Evolutionary conservation across 30 jellyfish, hydroid and myxozoan species (phyloP).

Genomic region (Hydractinia symbiolongicarpus): DNA sequence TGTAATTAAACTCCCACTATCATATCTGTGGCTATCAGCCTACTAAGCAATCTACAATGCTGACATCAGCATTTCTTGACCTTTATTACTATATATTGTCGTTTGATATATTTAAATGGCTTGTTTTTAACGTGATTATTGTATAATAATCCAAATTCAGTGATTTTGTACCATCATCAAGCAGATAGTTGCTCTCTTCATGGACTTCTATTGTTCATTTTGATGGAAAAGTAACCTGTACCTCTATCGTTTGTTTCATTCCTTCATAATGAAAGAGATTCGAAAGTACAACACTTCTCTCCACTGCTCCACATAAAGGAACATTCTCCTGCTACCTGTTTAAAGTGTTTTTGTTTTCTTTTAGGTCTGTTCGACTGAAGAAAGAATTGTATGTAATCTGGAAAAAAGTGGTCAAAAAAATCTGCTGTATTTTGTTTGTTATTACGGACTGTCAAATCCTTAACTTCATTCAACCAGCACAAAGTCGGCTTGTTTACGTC

Average conservation of each 20-base stretch:
- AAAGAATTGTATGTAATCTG: not conserved
- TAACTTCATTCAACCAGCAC: too few relatives aligned
- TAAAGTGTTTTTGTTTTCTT: not conserved
- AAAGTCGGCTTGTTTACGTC: too few relatives aligned
- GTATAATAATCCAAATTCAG: not conserved
- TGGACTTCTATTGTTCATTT: conserved; percentile 20
- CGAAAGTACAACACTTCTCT: not conserved
- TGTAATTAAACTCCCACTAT: too few relatives aligned
- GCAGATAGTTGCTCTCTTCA: conserved; percentile 15
- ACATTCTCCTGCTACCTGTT: not conserved
- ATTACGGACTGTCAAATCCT: too few relatives aligned
- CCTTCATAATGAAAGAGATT: conserved; percentile 1
- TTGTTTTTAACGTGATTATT: not conserved
- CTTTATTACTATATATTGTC: not conserved
- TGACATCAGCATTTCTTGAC: too few relatives aligned
- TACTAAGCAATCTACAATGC: too few relatives aligned
- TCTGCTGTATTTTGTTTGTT: too few relatives aligned
- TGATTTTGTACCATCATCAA: conserved; percentile 8
- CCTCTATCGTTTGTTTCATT: conserved; percentile 17
- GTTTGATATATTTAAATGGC: not conserved
- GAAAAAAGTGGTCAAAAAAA: too few relatives aligned
- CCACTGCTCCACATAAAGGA: not conserved
- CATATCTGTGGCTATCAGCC: too few relatives aligned
- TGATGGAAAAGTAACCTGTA: conserved; percentile 14
- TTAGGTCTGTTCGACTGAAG: conserved; percentile 35